These are phyloP conservation scores for Nilaparvata lugens DNA, from an alignment of 1,140 invertebrate species.

Conservation along the genomic window DNA sequence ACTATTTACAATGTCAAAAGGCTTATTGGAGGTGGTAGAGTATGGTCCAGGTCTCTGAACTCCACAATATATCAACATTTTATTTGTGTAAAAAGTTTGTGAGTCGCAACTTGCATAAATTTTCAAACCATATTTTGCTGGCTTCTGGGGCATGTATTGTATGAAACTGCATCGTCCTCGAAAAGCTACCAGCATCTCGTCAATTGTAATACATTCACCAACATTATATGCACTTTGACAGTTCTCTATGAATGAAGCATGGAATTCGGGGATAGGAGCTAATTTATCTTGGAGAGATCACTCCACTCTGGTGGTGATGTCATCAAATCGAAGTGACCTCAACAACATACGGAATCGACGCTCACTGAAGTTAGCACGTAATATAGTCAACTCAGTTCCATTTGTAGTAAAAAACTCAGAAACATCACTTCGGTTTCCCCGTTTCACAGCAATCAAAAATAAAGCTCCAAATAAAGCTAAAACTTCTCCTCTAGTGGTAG, in stretches of 20 bases:
- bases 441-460: background rate
- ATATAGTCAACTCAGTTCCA: background rate
- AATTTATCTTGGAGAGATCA: background rate
- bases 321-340: background rate
- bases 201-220: background rate
- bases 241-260: background rate
- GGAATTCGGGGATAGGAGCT: background rate
- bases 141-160: background rate
- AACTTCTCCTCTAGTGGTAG: background rate
- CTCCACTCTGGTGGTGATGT: background rate
- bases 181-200: background rate
- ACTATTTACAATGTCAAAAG: background rate
- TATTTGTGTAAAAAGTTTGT: slow-evolving; percentile 28
- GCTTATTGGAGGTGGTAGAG: background rate
- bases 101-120: background rate
- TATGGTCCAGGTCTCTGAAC: slow-evolving; percentile 31
- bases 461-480: background rate
- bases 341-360: background rate
- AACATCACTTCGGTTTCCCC: background rate
- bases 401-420: background rate
- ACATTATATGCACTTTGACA: background rate
- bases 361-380: background rate
- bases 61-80: slow-evolving; percentile 27
- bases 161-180: background rate
- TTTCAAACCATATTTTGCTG: background rate